A percentile compares a stretch with the other conserved stretches of the same genome.
phyloP scores from a whole-genome alignment of 2,888 invertebrate genomes.

The Lamellibrachia satsuma region DNA sequence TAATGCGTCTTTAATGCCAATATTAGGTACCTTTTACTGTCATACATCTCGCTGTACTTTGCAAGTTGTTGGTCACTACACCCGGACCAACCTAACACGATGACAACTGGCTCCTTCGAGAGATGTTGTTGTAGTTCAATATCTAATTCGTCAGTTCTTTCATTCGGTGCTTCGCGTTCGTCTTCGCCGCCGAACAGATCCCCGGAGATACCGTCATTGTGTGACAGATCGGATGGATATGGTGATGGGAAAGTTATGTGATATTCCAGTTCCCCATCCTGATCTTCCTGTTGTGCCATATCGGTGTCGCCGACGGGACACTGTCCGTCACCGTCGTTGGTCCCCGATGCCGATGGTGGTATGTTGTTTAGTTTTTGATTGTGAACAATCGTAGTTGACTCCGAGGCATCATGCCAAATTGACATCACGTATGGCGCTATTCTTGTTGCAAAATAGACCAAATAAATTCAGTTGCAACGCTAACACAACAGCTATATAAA shows the following conservation, averaged over 20 bases:
- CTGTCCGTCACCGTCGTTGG: background rate
- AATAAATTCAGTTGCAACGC: background rate
- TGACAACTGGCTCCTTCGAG: conserved; percentile 73
- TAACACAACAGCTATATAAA: background rate
- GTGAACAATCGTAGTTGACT: background rate
- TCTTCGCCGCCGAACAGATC: conserved; percentile 34
- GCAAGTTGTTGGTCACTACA: conserved; percentile 80
- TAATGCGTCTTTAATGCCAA: conserved; percentile 20
- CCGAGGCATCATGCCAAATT: background rate
- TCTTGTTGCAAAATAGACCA: background rate
- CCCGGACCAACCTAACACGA: conserved; percentile 83
- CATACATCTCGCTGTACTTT: conserved; percentile 82
- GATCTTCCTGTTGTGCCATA: background rate
- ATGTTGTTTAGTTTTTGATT: conserved; percentile 12
- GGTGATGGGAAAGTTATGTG: conserved; percentile 52
- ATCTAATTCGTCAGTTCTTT: background rate
- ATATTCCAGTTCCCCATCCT: conserved; percentile 54
- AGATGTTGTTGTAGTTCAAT: background rate
- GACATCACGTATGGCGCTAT: background rate
- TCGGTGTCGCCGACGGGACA: background rate
- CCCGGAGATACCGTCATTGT: conserved; percentile 33
- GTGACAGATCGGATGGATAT: conserved; percentile 28
- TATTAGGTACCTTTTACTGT: conserved; percentile 67
- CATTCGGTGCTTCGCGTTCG: background rate
- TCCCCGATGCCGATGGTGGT: background rate